Evolutionary conservation across 1,140 invertebrate species (phyloP).

Genomic region (Adoxophyes honmai): DNA sequence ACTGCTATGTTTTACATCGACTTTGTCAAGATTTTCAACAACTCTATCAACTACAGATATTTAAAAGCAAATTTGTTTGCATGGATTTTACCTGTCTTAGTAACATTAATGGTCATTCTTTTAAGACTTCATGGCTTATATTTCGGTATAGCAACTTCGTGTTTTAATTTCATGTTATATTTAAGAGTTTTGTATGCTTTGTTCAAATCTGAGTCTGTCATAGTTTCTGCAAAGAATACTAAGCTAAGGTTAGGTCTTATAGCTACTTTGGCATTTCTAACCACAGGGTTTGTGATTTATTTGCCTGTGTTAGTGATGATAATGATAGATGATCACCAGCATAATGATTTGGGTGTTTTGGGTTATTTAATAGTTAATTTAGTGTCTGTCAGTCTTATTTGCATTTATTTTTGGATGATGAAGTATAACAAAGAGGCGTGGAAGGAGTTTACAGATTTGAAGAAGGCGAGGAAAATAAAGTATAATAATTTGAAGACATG

Average conservation of each 20-base stretch:
- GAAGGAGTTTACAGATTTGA: not conserved
- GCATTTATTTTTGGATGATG: constrained; percentile 14
- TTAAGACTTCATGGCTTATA: constrained; percentile 3
- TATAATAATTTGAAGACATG: not conserved
- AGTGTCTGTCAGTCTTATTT: not conserved
- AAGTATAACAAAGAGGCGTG: constrained; percentile 4
- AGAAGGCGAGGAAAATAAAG: constrained; percentile 1
- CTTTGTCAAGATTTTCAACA: constrained; percentile 5
- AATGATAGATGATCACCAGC: constrained; percentile 1
- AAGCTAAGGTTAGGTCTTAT: constrained; percentile 3
- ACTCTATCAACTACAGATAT: constrained; percentile 7
- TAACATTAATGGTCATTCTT: constrained; percentile 4
- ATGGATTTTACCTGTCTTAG: constrained; percentile 2
- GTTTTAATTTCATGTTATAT: constrained; percentile 5
- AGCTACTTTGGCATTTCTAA: not conserved
- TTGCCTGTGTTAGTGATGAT: constrained; percentile 8
- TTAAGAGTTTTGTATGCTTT: constrained; percentile 5
- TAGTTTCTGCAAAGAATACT: constrained; percentile 2
- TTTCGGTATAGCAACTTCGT: constrained; percentile 4
- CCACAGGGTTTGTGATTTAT: constrained; percentile 8
- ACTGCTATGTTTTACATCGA: constrained; percentile 5
- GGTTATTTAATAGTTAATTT: constrained; percentile 4
- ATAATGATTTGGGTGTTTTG: constrained; percentile 7
- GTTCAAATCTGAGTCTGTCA: not conserved
- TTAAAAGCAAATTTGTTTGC: constrained; percentile 6